Base-by-base conservation (phyloP, 1,140 invertebrate genomes). In the Drosophila trapezifrons region DNA sequence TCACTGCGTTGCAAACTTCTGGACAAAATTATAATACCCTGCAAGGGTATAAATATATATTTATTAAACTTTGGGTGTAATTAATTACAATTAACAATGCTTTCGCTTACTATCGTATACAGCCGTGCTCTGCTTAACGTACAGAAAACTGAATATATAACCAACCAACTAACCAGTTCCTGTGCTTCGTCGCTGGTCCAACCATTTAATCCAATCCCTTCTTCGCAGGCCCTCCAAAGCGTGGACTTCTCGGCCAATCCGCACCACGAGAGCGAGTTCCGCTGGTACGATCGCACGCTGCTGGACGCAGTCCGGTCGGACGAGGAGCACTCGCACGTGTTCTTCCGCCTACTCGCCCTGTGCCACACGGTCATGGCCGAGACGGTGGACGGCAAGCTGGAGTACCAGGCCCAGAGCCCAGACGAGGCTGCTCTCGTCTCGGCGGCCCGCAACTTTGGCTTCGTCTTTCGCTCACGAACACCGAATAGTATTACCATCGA, bases 281-380 rank as follows among this genome's bases (percentile, higher is more conserved):
- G 96, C 76, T 99, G 99, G 93, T 99, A 98, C 92, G 99, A 99
- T 93, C 93, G 94, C 42, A 95, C 95, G 15, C 92, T 99, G 18
- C 90, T 99, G 65, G 96, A 98, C 66, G 97, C 97, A 12, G 96
- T 99, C 17, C 94, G 93, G 72, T 93, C 93, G 4, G 94, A 95
- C 59, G 95, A 98, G 82, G 91, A 93, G 22, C 94, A 97, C 78
- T 95, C 96, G 25, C 95, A 97, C 79, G 95, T 94, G 80, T 99
- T 99, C 93, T 99, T 98, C 93, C 94, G 96, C 25, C 92, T 98
- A 32, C 93, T 99, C 40, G 96, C 98, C 4, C 92, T 98, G 2
- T 99, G 98, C 92, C 98, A 99, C 92, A 99, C 98, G 4, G 98
- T 99, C n/a, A 99, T 99, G 98, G 96, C 98, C 0, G 98, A 98